Percentiles rank a stretch among this genome's conserved stretches.
Conservation (phyloP, 2,113 vertebrate species). For the Pterocles burchelli region DNA sequence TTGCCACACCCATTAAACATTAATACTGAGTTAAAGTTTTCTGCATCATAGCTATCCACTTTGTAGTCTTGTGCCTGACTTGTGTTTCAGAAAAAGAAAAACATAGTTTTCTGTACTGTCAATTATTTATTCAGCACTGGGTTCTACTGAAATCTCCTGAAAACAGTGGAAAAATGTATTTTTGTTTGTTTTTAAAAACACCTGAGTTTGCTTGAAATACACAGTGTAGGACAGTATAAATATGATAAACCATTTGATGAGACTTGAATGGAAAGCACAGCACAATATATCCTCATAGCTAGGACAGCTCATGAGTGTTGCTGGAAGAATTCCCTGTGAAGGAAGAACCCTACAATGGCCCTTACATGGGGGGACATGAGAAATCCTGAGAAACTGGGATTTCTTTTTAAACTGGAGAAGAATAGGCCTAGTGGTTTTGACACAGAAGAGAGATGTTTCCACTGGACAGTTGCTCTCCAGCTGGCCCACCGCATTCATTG, state of each 20-base stretch:
- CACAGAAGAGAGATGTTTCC: not conserved
- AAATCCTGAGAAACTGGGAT: not conserved
- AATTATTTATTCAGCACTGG: constrained; percentile 26
- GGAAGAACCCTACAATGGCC: not conserved
- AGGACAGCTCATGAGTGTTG: not conserved
- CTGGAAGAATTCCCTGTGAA: not conserved
- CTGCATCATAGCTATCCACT: constrained; percentile 30
- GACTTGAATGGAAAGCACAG: not conserved
- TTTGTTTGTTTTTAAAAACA: constrained; percentile 11
- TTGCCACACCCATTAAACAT: constrained; percentile 56
- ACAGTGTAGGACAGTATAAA: not conserved
- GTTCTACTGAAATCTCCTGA: not conserved
- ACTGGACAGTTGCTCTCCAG: not conserved
- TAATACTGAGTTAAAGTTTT: constrained; percentile 52
- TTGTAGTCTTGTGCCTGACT: constrained; percentile 31
- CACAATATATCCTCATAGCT: not conserved
- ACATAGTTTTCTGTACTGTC: not conserved
- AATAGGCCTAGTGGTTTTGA: not conserved
- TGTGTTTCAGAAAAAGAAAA: constrained; percentile 47
- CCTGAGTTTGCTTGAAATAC: not conserved
- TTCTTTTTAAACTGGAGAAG: not conserved
- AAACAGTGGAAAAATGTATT: not conserved
- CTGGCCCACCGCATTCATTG: not conserved
- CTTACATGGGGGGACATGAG: not conserved
- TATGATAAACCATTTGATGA: not conserved